Base-by-base conservation (phyloP, 1,140 invertebrate species). In the Drosophila oshimai region DNA sequence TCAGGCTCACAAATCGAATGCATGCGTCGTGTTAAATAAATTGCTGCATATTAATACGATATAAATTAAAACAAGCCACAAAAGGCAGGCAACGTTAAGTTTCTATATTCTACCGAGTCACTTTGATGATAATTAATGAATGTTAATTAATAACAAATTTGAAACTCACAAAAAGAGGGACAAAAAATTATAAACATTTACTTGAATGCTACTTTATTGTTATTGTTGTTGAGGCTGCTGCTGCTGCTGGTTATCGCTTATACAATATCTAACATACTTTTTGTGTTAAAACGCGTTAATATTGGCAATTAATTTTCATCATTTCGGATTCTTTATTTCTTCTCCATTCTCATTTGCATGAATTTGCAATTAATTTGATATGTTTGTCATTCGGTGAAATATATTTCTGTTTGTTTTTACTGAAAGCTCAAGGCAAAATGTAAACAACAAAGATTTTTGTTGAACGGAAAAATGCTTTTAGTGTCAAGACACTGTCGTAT, bases 71-170 rank as follows among this genome's bases (percentile, higher is more conserved):
- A 61, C 18, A 37, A 47, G 17, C 55, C 54, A 62, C 74, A 73
- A 83, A 81, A 70, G 47, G 68, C 76, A 61, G 76, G 49, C 36
- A 31, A 49, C 49, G 67, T 69, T 60, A 61, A 49, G 53, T 64
- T 46, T 39, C 55, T 39, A 60, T 46, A 71, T 74, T 55, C 70
- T 67, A 64, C 60, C 55, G 49, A 55, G 31, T 67, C 54, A 53
- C 39, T 71, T 34, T 42, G 54, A 57, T 62, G 50, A 53, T 78
- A 74, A 78, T 78, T 78, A 83, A 83, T 83, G 73, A 61, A 54
- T 74, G 57, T 67, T 83, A 83, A 83, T 83, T 83, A 83, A 83
- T 83, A 78, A 83, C 74, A 78, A 83, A 73, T 81, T 77, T 84
- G 61, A 77, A 45, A 49, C 17, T 42, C 57, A 53, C 42, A 31